Base-by-base conservation (phyloP, 2,797 vertebrate species). In the Hephaestus fuliginosus region DNA sequence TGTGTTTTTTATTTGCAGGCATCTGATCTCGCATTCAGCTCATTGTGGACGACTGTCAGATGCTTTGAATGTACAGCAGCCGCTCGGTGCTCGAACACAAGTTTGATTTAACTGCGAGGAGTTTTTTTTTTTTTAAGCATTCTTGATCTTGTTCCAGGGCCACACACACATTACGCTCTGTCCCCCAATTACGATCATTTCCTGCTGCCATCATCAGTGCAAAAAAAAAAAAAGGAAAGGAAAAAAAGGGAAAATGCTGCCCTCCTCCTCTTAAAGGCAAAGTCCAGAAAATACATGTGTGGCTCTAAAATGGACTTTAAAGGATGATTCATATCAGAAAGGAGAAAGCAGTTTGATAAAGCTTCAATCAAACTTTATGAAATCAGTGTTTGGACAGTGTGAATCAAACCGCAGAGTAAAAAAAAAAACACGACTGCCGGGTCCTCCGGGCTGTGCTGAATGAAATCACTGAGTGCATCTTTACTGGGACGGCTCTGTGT, bases 151-250 rank as follows among this genome's bases (percentile, higher is more conserved):
- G 65, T 49, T 93, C 88, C 92, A 91, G 81, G 85, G 71, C 90
- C 89, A 93, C 92, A 93, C 86, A 89, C 84, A 93, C 80, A 93
- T 81, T 87, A 90, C 85, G 76, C 78, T 71, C 85, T 90, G 88
- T 91, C 80, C 90, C 86, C 76, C 86, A 93, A 89, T 93, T 90
- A 78, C 87, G 90, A 91, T 85, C 52, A 89, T 91, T 94, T 95
- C 88, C 93, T 93, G 81, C 88, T 91, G 78, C 83, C 88, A 89
- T 90, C 88, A 86, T 78, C 76, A 62, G 80, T 52, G 63, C 1
- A 17, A 14, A 33, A 36, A 49, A 33, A 33, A 33, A 33, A 33
- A 33, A 33, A 33, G 30, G 5, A 57, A 36, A 48, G 0, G 83
- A 80, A 74, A 56, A 61, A 44, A 7, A 39, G 36, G 6, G 12